Percentiles rank a stretch among this genome's conserved stretches.
Conservation (phyloP, 2,113 vertebrate genomes). For the Caracal caracal region DNA sequence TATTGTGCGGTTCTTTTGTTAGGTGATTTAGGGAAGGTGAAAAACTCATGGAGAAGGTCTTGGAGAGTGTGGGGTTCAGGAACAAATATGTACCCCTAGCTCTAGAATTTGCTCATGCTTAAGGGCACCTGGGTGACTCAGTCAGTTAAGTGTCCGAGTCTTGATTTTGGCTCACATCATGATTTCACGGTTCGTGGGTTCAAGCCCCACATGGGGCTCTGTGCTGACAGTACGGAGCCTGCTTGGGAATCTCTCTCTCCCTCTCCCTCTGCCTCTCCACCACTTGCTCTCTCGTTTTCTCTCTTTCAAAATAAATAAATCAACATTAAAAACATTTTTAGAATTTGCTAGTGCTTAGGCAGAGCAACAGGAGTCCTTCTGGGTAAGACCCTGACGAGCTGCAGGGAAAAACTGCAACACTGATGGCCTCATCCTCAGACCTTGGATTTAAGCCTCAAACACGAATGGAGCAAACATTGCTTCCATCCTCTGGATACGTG, state of each 20-base stretch:
- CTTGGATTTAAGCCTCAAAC: not conserved
- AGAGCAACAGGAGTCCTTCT: not conserved
- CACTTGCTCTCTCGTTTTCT: no score
- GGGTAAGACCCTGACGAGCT: not conserved
- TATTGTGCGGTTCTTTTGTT: not conserved
- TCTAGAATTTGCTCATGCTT: not conserved
- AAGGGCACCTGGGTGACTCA: not conserved
- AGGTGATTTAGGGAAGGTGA: not conserved
- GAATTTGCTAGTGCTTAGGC: not conserved
- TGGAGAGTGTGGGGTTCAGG: not conserved
- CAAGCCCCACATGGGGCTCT: no score
- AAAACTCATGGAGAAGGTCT: not conserved
- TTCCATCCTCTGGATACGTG: not conserved
- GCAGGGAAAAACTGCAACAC: not conserved
- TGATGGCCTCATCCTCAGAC: not conserved
- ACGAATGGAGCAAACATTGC: not conserved
- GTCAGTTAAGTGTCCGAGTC: no score
- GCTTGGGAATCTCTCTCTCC: no score
- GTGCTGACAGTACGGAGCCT: no score
- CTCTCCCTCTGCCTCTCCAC: no score
- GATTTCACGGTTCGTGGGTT: no score
- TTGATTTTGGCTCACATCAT: no score
- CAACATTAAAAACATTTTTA: no score
- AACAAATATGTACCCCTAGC: not conserved
- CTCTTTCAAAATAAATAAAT: no score